Evolutionary conservation across 2,113 vertebrate genomes (phyloP), one percentile per base, ranked within the genome.

Genomic region (Salvelinus sp.): DNA sequence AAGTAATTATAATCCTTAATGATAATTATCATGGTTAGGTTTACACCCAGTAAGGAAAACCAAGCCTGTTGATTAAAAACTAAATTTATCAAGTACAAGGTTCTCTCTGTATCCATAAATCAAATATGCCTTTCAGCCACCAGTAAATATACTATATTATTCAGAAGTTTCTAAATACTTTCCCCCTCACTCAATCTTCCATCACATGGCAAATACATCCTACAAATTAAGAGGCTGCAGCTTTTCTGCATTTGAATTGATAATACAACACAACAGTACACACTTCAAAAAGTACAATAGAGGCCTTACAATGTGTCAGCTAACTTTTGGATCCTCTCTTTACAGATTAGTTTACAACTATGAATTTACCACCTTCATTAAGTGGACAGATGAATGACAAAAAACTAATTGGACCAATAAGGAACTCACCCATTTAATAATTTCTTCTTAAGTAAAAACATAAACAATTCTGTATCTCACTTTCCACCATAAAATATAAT

Each of bases 41-140:
- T 66, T 74, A 78, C 69, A 44, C 38, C 38, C 0, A 74, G 48
- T 33, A 6, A 25, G 66, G 18, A 68, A 20, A 68, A 27, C 7
- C 63, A 67, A 23, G 5, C 16, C 9, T 44, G 9, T 7, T 28
- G 65, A 62, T 62, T 23, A 62, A 62, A 62, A 62, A 30, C 23
- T 25, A 27, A n/a, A 68, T 18, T 2, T 10, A 66, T 13, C 28
- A 38, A 7, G 18, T 38, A 58, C 18, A 57, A 33, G 20, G 28
- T 20, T 18, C 18, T 74, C 48, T 84, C 78, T 79, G n/a, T 76
- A 62, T 81, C 79, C 82, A 38, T 72, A 69, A 76, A 16, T 44
- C 38, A 44, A 44, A 44, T 44, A 57, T 70, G 69, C 50, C 47
- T 81, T 86, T 78, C 66, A 62, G 58, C 12, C 4, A 3, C 6